These are phyloP conservation scores for Cossypha caffra DNA, from an alignment of 2,797 vertebrate genomes.

Conservation along the genomic window DNA sequence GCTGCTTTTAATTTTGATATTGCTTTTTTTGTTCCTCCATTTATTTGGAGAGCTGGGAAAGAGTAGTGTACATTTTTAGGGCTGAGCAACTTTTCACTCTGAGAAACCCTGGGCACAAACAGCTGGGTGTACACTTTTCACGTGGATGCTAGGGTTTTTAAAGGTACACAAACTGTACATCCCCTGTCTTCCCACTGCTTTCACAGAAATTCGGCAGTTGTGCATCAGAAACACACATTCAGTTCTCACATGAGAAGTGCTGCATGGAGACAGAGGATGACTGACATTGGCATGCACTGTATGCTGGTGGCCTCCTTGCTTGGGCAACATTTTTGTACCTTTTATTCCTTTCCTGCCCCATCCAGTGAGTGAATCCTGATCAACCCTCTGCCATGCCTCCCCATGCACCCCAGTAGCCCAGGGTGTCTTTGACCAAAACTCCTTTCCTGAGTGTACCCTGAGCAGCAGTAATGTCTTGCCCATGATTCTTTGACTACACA, in stretches of 20 bases:
- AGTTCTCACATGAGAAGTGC: neutral
- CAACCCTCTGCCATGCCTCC: neutral
- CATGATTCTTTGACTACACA: neutral
- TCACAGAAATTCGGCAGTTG: neutral
- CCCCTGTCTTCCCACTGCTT: neutral
- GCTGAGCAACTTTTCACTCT: neutral
- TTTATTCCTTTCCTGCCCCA: neutral
- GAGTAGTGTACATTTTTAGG: neutral
- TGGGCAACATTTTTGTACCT: rapidly evolving
- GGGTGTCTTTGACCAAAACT: neutral
- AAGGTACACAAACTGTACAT: neutral
- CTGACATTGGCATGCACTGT: neutral
- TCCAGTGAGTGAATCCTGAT: neutral
- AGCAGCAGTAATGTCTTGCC: neutral
- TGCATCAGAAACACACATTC: neutral
- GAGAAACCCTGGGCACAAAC: neutral
- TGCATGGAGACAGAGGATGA: neutral
- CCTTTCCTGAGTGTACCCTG: neutral
- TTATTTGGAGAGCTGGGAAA: neutral
- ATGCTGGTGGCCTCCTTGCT: neutral
- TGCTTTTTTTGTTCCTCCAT: neutral
- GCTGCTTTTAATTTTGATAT: slow-evolving; percentile 4
- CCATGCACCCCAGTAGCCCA: neutral
- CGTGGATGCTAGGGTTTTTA: neutral
- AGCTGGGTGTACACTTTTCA: neutral